Evolutionary conservation across 2,113 vertebrate genomes (phyloP).

Genomic region (Lutjanus erythropterus): DNA sequence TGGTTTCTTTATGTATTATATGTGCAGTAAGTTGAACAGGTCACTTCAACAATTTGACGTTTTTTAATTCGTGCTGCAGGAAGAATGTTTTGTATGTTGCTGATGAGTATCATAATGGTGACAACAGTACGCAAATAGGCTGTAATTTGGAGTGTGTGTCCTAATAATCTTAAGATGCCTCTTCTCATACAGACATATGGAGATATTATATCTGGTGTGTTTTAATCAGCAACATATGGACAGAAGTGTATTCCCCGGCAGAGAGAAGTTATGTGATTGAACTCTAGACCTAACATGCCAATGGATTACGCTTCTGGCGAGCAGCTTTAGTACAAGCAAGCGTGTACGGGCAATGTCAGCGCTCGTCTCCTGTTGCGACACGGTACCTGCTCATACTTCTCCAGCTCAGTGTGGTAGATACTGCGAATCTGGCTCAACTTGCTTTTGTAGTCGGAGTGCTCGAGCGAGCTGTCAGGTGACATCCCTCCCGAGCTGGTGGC

Average conservation of each 20-base stretch:
- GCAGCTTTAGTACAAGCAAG: slow-evolving; percentile 62
- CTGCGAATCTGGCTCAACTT: slow-evolving; percentile 95
- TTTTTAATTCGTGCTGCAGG: neutral
- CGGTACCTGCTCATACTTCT: slow-evolving; percentile 95
- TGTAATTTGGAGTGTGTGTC: neutral
- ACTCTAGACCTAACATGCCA: slow-evolving; percentile 54
- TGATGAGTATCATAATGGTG: neutral
- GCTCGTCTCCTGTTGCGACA: slow-evolving; percentile 70
- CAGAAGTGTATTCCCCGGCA: neutral
- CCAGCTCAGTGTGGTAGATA: slow-evolving; percentile 95
- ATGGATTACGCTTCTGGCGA: slow-evolving; percentile 46
- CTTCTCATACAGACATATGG: neutral
- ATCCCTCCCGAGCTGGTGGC: slow-evolving; percentile 92
- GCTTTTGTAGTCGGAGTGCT: slow-evolving; percentile 95
- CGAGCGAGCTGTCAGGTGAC: slow-evolving; percentile 93
- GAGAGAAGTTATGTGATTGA: slow-evolving; percentile 6
- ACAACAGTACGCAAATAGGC: neutral
- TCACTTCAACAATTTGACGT: neutral
- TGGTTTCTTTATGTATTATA: neutral
- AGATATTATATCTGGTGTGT: neutral
- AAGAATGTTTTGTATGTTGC: neutral
- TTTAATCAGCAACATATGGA: slow-evolving; percentile 14
- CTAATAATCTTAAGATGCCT: neutral
- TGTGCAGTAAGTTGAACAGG: neutral
- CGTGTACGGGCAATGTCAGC: slow-evolving; percentile 65